These are phyloP conservation scores for Micrastur ruficollis DNA, from an alignment of 2,797 vertebrate species.

Conservation along the genomic window DNA sequence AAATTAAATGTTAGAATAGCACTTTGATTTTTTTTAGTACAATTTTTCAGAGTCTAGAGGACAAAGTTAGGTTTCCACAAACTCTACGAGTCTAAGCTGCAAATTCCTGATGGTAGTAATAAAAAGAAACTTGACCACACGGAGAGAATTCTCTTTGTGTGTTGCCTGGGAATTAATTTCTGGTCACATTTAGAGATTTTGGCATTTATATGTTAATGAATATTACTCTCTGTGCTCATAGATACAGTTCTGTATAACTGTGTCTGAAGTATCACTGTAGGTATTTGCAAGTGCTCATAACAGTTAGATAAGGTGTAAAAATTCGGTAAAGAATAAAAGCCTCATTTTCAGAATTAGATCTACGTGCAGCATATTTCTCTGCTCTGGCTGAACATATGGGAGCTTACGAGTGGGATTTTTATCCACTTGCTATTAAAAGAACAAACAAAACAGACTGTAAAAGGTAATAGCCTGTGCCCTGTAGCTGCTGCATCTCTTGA, in stretches of 20 bases:
- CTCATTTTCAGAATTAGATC: background rate
- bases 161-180: background rate
- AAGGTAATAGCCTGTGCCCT: background rate
- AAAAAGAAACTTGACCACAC: background rate
- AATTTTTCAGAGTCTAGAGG: background rate
- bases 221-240: background rate
- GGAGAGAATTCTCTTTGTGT: background rate
- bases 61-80: background rate
- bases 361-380: background rate
- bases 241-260: background rate
- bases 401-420: background rate
- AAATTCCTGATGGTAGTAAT: background rate
- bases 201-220: background rate
- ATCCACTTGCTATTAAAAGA: constrained; percentile 28
- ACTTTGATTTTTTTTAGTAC: background rate
- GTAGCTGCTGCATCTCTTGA: background rate
- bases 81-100: background rate
- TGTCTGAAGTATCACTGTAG: background rate
- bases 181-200: background rate
- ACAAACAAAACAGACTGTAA: constrained; percentile 11
- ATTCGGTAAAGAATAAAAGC: background rate
- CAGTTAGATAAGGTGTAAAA: background rate
- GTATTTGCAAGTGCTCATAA: background rate
- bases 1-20: background rate
- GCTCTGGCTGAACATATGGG: background rate